A percentile compares a stretch with the other conserved stretches of the same genome.
Conservation (phyloP, 1,140 invertebrate genomes). For the Pseudomyrmex sp. region DNA sequence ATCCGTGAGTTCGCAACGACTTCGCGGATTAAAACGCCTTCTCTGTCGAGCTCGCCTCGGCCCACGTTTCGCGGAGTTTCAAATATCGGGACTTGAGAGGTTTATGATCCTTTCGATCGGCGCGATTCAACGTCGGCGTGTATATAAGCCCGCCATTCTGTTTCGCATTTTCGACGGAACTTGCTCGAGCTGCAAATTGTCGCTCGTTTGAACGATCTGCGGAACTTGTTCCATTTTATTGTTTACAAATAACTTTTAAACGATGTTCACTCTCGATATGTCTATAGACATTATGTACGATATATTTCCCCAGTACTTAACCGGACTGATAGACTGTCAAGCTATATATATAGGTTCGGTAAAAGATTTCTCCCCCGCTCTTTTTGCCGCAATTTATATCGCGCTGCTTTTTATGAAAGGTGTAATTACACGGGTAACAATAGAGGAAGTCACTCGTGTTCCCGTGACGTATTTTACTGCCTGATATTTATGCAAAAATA, state of each 20-base stretch:
- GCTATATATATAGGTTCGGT: background rate
- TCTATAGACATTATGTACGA: conserved; percentile 10
- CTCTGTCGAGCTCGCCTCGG: conserved; percentile 1
- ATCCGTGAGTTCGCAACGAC: conserved; percentile 44
- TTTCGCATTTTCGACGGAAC: background rate
- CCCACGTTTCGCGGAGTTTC: conserved; percentile 54
- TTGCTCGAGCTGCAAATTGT: conserved; percentile 21
- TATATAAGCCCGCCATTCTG: conserved; percentile 13
- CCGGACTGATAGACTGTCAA: background rate
- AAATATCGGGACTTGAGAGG: conserved; percentile 35
- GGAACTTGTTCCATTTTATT: background rate
- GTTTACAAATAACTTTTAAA: background rate
- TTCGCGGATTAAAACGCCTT: conserved; percentile 53
- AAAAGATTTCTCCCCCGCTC: background rate
- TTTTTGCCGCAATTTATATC: background rate
- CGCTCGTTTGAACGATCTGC: conserved; percentile 24
- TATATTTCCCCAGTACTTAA: background rate
- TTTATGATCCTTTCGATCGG: conserved; percentile 47
- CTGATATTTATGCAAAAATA: conserved; percentile 1
- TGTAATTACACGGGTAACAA: background rate
- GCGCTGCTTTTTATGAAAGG: background rate
- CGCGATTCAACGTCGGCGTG: conserved; percentile 9
- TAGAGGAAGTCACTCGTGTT: background rate
- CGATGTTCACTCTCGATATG: background rate
- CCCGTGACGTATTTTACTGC: background rate